A percentile compares a stretch with the other conserved stretches of the same genome.
phyloP scores from a whole-genome alignment of 1,140 invertebrate species.

The Orchesella cincta region DNA sequence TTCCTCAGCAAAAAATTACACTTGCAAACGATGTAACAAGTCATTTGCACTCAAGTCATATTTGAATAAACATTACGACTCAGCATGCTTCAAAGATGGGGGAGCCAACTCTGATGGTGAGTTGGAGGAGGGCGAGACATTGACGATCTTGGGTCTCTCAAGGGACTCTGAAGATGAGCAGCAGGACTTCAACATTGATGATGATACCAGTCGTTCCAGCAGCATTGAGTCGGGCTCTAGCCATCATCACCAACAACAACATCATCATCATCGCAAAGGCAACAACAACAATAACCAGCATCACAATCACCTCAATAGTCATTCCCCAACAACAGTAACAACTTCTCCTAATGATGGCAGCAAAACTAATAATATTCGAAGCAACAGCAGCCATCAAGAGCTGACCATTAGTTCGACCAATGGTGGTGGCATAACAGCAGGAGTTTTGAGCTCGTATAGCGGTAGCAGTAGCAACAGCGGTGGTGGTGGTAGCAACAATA shows the following conservation, averaged over 20 bases:
- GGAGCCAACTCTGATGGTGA: neutral
- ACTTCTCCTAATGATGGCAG: constrained; percentile 6
- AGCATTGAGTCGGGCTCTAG: neutral
- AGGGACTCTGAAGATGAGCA: constrained; percentile 2
- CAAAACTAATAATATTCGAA: neutral
- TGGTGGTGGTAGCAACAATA: neutral
- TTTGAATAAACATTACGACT: constrained; percentile 94
- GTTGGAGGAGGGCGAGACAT: neutral
- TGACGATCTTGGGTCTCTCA: neutral
- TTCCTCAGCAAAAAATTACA: constrained; percentile 84
- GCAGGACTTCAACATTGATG: neutral
- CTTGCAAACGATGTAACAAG: constrained; percentile 85
- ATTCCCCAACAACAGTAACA: neutral
- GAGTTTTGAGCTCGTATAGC: neutral
- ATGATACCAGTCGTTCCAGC: neutral
- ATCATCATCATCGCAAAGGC: neutral
- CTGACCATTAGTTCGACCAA: constrained; percentile 28
- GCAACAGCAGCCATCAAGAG: neutral
- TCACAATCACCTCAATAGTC: neutral
- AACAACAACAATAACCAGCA: neutral
- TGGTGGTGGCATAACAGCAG: neutral
- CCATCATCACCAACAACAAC: neutral
- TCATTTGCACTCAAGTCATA: constrained; percentile 95
- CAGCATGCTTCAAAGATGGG: constrained; percentile 72
- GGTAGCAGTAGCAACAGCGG: neutral